phyloP scores from a whole-genome alignment of 2,888 invertebrate genomes.

The Lingula anatina region DNA sequence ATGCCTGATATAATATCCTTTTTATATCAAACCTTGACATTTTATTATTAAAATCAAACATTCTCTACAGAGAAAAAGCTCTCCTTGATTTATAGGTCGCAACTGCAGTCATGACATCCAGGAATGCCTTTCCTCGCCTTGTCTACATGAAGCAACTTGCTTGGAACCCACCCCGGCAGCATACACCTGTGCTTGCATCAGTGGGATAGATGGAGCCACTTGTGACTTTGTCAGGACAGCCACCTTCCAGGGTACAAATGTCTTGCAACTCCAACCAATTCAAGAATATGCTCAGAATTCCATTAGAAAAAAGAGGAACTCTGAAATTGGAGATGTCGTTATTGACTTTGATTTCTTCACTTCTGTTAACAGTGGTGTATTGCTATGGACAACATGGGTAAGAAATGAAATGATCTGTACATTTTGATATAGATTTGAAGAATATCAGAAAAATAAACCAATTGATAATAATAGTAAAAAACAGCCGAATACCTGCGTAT shows the following conservation, averaged over 20 bases:
- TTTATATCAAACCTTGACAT: no score
- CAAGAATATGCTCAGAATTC: conserved; percentile 1
- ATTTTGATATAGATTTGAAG: no score
- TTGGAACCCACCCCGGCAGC: conserved; percentile 74
- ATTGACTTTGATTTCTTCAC: neutral
- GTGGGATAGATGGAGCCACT: conserved; percentile 24
- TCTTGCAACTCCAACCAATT: conserved; percentile 15
- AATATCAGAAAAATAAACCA: no score
- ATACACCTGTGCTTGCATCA: conserved; percentile 31
- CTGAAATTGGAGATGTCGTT: neutral
- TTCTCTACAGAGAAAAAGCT: no score
- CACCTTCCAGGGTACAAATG: conserved; percentile 28
- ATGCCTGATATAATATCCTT: no score
- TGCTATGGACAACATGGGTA: no score
- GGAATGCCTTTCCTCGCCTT: conserved; percentile 62
- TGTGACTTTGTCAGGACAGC: conserved; percentile 31
- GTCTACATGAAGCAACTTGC: conserved; percentile 87
- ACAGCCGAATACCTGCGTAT: no score
- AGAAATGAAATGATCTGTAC: no score
- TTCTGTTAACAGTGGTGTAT: neutral
- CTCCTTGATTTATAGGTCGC: conserved; percentile 13
- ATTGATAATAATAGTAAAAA: no score
- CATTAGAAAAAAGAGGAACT: conserved; percentile 6
- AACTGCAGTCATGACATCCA: conserved; percentile 22
- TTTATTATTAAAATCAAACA: no score